Base-by-base conservation (phyloP, 1,140 invertebrate genomes). In the Drosophila equinoxialis region DNA sequence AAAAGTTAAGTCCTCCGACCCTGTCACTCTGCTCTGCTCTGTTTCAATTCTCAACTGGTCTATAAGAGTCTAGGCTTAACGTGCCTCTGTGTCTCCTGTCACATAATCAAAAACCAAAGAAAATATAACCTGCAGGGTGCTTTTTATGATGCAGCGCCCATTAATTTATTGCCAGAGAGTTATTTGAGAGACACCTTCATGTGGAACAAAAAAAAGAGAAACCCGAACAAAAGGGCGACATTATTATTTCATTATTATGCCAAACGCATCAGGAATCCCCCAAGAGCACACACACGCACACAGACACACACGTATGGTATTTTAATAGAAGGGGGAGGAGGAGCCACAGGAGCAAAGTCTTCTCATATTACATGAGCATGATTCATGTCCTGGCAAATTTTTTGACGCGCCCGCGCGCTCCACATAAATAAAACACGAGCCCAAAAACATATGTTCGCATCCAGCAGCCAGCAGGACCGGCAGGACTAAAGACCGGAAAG, bases 241-340 rank as follows among this genome's bases (percentile, higher is more conserved):
- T 89, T 89, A 89, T 89, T 89, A 89, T 89, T 89, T 89, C 84
- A 89, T 89, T 89, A 89, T 89, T 89, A 89, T 89, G 84, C 84
- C 84, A 90, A 89, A 75, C 84, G 77, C 84, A 89, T 89, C 68
- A 73, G 72, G 48, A 68, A 74, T 62, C 54, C 57, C 68, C 54
- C 65, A 60, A 55, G 23, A 6, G 55, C 63, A 37, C 17, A 33
- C 30, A 30, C 61, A 69, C 71, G 59, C 77, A 70, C 65, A 20
- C 73, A 58, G 33, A 39, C 61, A 41, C 62, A 54, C 65, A 17
- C 11, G 7, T 37, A 37, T 8, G 7, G 35, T 35, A 48, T 30
- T 30, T 30, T 35, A 37, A 11, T 20, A 14, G 33, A 35, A 14
- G 33, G 2, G 74, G 39, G 73, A n/a, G n/a, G n/a, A n/a, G n/a